Evolutionary conservation across 2,113 vertebrate species (phyloP), one percentile per base, ranked within the genome.

Genomic region (Epinephelus moara): DNA sequence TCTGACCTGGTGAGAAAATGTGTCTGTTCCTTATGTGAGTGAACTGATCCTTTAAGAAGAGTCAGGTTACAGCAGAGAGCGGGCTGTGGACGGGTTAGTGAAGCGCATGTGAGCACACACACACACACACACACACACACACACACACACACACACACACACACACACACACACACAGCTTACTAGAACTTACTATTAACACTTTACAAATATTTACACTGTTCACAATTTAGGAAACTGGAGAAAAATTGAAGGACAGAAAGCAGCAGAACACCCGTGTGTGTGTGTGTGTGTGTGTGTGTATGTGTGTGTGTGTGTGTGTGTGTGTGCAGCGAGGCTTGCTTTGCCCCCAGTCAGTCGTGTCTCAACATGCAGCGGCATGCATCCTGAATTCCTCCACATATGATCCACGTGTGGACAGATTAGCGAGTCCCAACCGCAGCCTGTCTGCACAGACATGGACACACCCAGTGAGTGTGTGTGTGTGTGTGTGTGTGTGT

Each of bases 1-100:
- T 97, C 98, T 45, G 97, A 99, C 81, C 94, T 96, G 97, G 98
- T 99, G 93, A 81, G 96, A 21, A 27, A 42, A 37, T 19, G 0
- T 9, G 14, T 57, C 1, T 30, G 2, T 21, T 3, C n/a, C 2
- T 42, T 17, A 9, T 53, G 42, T 59, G 4, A 50, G 40, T 13
- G 50, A 52, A 33, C 23, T 7, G 23, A 25, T 42, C 3, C 5
- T 69, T 30, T 27, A 47, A 18, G 18, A 42, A 19, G 42, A 11
- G 9, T 42, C 62, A 8, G 27, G n/a, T 37, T 70, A 5, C 10
- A 57, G 12, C 60, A 56, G 45, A 52, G 25, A 73, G 30, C 14
- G 10, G 25, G 6, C 37, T 50, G 49, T n/a, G 40, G 23, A 50
- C 49, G 15, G 73, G 10, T 8, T 21, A 55, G n/a, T n/a, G n/a